Evolutionary conservation across 2,797 vertebrate species (phyloP).

Genomic region (Sebastes baramenuke): DNA sequence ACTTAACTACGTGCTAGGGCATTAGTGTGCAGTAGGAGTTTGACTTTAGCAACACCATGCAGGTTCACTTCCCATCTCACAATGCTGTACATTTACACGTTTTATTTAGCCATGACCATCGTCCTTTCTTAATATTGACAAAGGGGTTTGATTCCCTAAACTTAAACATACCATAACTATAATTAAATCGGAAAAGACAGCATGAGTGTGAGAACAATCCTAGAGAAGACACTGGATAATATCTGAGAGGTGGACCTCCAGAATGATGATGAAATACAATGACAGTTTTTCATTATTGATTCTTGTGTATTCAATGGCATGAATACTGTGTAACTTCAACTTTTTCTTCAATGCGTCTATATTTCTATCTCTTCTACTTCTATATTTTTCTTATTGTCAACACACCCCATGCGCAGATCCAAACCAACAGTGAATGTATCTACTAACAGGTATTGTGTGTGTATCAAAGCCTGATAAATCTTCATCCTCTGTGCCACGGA

Average conservation of each 20-base stretch:
- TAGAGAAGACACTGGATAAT: not conserved
- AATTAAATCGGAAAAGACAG: not conserved
- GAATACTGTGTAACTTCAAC: too few relatives aligned
- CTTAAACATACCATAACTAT: not conserved
- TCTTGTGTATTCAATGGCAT: not conserved
- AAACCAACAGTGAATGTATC: too few relatives aligned
- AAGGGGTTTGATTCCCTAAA: not conserved
- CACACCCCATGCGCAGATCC: too few relatives aligned
- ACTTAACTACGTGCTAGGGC: not conserved
- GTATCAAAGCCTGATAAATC: too few relatives aligned
- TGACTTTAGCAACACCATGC: not conserved
- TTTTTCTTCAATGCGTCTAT: too few relatives aligned
- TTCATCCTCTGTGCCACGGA: too few relatives aligned
- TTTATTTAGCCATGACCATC: too few relatives aligned
- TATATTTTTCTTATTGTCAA: too few relatives aligned
- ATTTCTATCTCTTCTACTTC: too few relatives aligned
- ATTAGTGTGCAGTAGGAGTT: not conserved
- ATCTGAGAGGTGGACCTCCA: not conserved
- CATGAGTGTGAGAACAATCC: not conserved
- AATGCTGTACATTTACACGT: not conserved
- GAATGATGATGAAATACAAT: not conserved
- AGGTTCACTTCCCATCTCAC: not conserved
- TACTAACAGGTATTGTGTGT: too few relatives aligned
- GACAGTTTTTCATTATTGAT: not conserved
- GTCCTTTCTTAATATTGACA: too few relatives aligned